A percentile compares a stretch with the other conserved stretches of the same genome.
Conservation (phyloP, 2,888 invertebrate genomes). For the Autographa pulchrina region DNA sequence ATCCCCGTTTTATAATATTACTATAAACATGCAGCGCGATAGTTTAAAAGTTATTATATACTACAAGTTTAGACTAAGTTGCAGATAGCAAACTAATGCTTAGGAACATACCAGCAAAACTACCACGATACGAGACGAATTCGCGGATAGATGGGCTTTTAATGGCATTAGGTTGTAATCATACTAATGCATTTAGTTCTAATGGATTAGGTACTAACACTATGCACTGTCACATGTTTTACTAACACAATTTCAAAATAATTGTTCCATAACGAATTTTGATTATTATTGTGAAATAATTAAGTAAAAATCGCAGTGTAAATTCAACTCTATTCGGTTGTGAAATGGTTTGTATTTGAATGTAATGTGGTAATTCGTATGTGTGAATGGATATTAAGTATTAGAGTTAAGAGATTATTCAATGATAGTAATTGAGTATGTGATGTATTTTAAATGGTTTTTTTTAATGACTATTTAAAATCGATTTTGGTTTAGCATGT, state of each 20-base stretch:
- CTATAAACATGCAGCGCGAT: no score
- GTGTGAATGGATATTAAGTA: background rate
- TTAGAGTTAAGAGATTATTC: background rate
- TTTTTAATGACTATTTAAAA: background rate
- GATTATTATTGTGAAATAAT: constrained; percentile 20
- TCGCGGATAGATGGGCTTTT: constrained; percentile 75
- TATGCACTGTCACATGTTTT: constrained; percentile 48
- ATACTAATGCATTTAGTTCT: constrained; percentile 78
- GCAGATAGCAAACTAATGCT: constrained; percentile 1
- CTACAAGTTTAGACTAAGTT: background rate
- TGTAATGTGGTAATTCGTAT: background rate
- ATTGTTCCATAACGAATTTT: constrained; percentile 42
- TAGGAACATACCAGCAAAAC: constrained; percentile 50
- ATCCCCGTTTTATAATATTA: no score
- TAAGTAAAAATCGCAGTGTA: background rate
- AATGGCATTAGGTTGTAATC: constrained; percentile 79
- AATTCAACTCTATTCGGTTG: background rate
- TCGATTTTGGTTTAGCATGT: background rate
- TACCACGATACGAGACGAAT: constrained; percentile 58
- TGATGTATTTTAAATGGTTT: background rate
- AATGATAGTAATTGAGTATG: background rate
- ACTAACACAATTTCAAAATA: constrained; percentile 50
- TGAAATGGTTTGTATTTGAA: constrained; percentile 3
- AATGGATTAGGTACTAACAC: constrained; percentile 68
- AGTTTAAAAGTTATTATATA: no score